These are phyloP conservation scores for Poecilobothrus nobilitatus DNA, from an alignment of 2,888 invertebrate genomes.

Conservation along the genomic window DNA sequence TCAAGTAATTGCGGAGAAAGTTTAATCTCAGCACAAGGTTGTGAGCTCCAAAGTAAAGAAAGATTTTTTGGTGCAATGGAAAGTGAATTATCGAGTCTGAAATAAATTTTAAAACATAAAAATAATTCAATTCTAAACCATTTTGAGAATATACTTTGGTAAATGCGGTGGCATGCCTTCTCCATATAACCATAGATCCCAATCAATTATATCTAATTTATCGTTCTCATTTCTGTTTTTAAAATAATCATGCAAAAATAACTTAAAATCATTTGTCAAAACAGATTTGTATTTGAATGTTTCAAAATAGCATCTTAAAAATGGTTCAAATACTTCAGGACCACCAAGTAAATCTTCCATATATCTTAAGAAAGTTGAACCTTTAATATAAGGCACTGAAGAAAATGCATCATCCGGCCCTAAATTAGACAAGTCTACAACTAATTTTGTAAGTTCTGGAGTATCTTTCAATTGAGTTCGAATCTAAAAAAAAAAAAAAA, in stretches of 20 bases:
- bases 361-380: slow-evolving; percentile 77
- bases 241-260: slow-evolving; percentile 63
- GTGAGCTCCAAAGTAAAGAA: slow-evolving; percentile 49
- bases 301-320: slow-evolving; percentile 70
- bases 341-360: slow-evolving; percentile 77
- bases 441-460: slow-evolving; percentile 67
- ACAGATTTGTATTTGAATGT: slow-evolving; percentile 75
- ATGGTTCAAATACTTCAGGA: slow-evolving; percentile 69
- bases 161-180: slow-evolving; percentile 85
- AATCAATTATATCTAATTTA: slow-evolving; percentile 59
- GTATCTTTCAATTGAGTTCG: slow-evolving; percentile 50
- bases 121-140: background rate
- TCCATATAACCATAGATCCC: slow-evolving; percentile 72
- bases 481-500: slow-evolving; percentile 37
- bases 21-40: slow-evolving; percentile 41
- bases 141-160: slow-evolving; percentile 54
- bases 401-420: slow-evolving; percentile 93
- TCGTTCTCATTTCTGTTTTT: slow-evolving; percentile 45
- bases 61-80: slow-evolving; percentile 53
- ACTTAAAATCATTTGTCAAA: slow-evolving; percentile 71
- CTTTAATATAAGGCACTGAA: slow-evolving; percentile 86
- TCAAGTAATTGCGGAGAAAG: slow-evolving; percentile 49
- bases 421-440: slow-evolving; percentile 67
- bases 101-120: slow-evolving; percentile 7
- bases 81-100: slow-evolving; percentile 60